phyloP scores from a whole-genome alignment of 2,797 vertebrate genomes.

The Protonibea diacanthus region DNA sequence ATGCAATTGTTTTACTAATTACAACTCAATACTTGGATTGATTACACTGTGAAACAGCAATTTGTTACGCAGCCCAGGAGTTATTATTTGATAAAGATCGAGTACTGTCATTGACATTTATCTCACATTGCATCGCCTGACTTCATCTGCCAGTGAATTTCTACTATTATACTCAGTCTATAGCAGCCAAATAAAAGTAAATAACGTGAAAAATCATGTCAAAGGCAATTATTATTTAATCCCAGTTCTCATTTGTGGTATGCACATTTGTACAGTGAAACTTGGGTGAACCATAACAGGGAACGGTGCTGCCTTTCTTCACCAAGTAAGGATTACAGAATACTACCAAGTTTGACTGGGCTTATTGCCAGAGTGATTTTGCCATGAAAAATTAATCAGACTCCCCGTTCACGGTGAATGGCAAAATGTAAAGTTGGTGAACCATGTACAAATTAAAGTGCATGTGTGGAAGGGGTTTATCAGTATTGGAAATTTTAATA shows the following conservation, averaged over 20 bases:
- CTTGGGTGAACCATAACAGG: neutral
- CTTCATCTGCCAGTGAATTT: neutral
- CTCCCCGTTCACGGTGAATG: neutral
- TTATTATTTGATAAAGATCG: conserved; percentile 28
- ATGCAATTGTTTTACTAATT: conserved; percentile 12
- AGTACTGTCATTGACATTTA: conserved; percentile 10
- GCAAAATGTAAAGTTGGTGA: neutral
- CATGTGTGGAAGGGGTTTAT: neutral
- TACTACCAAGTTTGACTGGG: neutral
- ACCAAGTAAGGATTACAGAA: neutral
- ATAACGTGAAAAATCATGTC: neutral
- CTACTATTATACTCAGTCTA: neutral
- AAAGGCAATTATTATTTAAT: neutral
- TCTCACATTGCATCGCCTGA: conserved; percentile 22
- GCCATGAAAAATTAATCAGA: neutral
- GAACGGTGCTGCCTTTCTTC: neutral
- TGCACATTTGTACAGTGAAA: conserved; percentile 4
- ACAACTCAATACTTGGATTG: neutral
- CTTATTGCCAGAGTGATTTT: neutral
- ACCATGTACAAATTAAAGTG: neutral
- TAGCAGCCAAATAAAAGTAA: neutral
- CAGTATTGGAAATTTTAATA: neutral
- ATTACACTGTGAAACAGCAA: neutral
- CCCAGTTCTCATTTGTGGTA: neutral
- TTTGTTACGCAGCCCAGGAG: conserved; percentile 21